Base-by-base conservation (phyloP, 2,888 invertebrate species). In the Hirudinaria manillensis region DNA sequence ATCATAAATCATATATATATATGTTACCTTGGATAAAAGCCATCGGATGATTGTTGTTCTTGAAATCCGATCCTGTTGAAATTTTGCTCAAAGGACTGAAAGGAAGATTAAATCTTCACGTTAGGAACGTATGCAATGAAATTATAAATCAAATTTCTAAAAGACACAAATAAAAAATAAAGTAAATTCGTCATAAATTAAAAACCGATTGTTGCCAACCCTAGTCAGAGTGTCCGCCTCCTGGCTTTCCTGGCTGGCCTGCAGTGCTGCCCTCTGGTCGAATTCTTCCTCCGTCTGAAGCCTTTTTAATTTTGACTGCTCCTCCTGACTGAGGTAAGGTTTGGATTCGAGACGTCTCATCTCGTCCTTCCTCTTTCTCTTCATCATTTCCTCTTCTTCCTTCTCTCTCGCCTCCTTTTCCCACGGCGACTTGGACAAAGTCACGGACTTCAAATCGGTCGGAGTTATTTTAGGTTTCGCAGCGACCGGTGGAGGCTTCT, bases 281-380 rank as follows among this genome's bases (percentile, higher is more conserved):
- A 97, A 97, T 86, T 97, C 96, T 77, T 92, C 88, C 84, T 97
- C 96, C n/a, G 96, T 87, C 79, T 92, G 91, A 75, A 97, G 87
- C 76, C 82, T 81, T 36, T 81, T 78, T 68, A 85, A 79, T 51
- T 84, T 77, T 32, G 83, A 83, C 77, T 83, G 81, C 66, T 84
- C 84, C 75, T 82, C 82, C 0, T 79, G 79, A 21, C 77, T 79
- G 29, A 76, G 73, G 38, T 77, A 75, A 4, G 45, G 70, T 29
- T 91, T 83, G 0, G 89, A 86, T 79, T 92, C 89, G 74, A 96
- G 87, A 80, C 93, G 92, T 0, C 89, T 88, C 10, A 80, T 79
- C 77, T 80, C 79, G 19, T 71, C 38, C 55, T 77, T 80, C 79
- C 78, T 55, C 19, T 74, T 34, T 27, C 56, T 29, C 13, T 72